These are phyloP conservation scores for Podarcis raffonei DNA, from an alignment of 2,113 vertebrate species.

Conservation along the genomic window DNA sequence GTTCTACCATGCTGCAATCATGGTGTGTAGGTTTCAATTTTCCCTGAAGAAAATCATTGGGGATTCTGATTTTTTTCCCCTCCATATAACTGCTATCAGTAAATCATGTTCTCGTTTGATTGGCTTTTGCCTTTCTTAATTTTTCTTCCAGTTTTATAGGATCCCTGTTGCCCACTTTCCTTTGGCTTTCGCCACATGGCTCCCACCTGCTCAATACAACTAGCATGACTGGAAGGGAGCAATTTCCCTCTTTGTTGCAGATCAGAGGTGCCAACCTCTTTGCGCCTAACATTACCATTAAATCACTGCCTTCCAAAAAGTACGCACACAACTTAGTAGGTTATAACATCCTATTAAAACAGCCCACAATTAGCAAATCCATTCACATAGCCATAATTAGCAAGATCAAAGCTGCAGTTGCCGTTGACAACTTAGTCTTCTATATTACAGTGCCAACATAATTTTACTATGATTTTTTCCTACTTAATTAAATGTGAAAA, in stretches of 20 bases:
- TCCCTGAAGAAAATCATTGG: background rate
- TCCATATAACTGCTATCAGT: no score
- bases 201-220: background rate
- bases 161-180: background rate
- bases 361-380: background rate
- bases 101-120: background rate
- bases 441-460: background rate
- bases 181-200: background rate
- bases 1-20: background rate
- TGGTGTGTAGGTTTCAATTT: background rate
- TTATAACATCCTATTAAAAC: background rate
- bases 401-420: conserved; percentile 6
- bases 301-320: background rate
- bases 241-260: background rate
- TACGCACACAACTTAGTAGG: background rate
- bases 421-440: background rate
- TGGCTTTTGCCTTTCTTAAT: background rate
- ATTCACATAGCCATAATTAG: background rate
- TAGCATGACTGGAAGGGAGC: background rate
- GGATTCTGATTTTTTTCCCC: background rate
- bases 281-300: background rate
- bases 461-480: background rate
- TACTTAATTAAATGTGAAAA: conserved; percentile 1
- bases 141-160: background rate
- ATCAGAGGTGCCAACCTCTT: background rate